phyloP scores from a whole-genome alignment of 2,888 invertebrate species.

The Axea sp. region DNA sequence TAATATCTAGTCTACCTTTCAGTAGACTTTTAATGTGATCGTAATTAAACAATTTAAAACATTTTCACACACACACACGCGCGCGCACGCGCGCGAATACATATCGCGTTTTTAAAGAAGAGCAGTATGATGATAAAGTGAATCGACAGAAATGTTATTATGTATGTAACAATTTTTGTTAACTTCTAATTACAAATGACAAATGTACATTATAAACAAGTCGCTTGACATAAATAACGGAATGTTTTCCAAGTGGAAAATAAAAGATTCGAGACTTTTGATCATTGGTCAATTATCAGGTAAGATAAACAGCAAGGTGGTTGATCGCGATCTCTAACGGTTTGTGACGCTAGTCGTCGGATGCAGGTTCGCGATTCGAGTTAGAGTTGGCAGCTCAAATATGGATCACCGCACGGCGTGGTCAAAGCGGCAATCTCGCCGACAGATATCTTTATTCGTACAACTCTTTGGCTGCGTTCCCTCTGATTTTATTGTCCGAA shows the following conservation, averaged over 20 bases:
- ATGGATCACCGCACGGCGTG: conserved; percentile 60
- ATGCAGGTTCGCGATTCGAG: conserved; percentile 53
- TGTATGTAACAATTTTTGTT: too few species aligned
- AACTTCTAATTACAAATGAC: too few species aligned
- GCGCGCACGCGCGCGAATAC: too few species aligned
- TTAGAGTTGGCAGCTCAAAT: conserved; percentile 63
- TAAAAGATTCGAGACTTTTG: conserved; percentile 16
- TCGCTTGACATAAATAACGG: background rate
- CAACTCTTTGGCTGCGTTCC: conserved; percentile 56
- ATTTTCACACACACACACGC: too few species aligned
- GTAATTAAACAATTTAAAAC: too few species aligned
- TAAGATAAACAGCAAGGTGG: conserved; percentile 34
- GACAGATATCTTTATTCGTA: conserved; percentile 63
- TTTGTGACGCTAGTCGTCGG: conserved; percentile 53
- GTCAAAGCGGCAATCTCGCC: conserved; percentile 61
- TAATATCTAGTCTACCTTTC: too few species aligned
- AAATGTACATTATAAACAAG: too few species aligned
- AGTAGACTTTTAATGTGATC: too few species aligned
- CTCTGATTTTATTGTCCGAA: conserved; percentile 63
- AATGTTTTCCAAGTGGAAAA: conserved; percentile 7
- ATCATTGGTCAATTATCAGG: conserved; percentile 36
- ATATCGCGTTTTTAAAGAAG: too few species aligned
- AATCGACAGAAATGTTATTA: too few species aligned
- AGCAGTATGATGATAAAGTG: too few species aligned
- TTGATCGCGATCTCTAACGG: conserved; percentile 60